phyloP scores from a whole-genome alignment of 2,888 invertebrate species.

The Pelosia muscerda region DNA sequence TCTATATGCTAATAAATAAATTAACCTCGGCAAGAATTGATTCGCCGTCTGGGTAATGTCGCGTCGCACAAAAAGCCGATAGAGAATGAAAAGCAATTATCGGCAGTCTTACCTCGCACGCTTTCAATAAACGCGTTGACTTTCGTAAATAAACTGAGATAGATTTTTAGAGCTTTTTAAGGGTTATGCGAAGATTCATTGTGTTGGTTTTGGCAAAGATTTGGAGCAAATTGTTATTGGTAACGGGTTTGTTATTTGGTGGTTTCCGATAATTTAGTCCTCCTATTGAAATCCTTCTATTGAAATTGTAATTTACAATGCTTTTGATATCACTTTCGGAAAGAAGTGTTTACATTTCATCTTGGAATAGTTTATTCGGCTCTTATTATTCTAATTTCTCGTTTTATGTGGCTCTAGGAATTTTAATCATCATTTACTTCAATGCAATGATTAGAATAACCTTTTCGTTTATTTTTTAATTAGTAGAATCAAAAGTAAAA shows the following conservation, averaged over 20 bases:
- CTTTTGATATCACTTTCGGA: background rate
- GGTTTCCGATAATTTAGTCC: constrained; percentile 1
- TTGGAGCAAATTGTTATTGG: constrained; percentile 17
- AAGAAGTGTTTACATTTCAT: background rate
- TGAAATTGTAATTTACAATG: background rate
- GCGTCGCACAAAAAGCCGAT: constrained; percentile 60
- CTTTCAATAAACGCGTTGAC: constrained; percentile 58
- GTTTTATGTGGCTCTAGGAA: background rate
- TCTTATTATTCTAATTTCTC: background rate
- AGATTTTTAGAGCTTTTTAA: constrained; percentile 24
- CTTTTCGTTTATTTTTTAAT: background rate
- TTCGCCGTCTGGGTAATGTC: constrained; percentile 70
- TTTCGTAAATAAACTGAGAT: constrained; percentile 44
- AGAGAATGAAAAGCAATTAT: constrained; percentile 72
- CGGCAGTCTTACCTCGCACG: constrained; percentile 53
- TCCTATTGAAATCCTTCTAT: constrained; percentile 7
- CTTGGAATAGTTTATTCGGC: background rate
- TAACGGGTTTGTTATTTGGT: background rate
- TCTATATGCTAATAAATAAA: constrained; percentile 81
- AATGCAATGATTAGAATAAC: background rate
- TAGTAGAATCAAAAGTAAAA: too few relatives aligned
- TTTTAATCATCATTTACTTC: too few relatives aligned
- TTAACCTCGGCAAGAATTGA: constrained; percentile 69
- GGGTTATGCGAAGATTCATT: constrained; percentile 20
- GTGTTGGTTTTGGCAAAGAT: constrained; percentile 23